These are phyloP conservation scores for Oryzias javanicus DNA, from an alignment of 2,113 vertebrate genomes.

Conservation along the genomic window DNA sequence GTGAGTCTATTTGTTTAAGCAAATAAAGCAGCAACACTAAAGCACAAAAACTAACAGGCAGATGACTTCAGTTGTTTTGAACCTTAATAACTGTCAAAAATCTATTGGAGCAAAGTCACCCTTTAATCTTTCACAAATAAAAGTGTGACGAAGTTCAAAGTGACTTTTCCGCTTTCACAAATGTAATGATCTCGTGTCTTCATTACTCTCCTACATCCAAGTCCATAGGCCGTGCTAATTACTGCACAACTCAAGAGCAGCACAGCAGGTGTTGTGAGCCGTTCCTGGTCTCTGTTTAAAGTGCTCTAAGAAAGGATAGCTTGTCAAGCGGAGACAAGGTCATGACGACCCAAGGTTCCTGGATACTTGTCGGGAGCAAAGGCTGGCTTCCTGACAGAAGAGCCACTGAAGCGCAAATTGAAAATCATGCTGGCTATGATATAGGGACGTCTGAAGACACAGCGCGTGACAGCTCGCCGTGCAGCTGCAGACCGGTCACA, in stretches of 20 bases:
- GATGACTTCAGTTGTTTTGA: too few species aligned
- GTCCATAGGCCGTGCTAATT: not conserved
- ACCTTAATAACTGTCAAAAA: too few species aligned
- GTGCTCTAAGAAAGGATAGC: not conserved
- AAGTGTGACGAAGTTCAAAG: too few species aligned
- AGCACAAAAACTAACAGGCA: too few species aligned
- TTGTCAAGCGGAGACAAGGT: not conserved
- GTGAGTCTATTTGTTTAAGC: too few species aligned
- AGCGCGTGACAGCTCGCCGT: not conserved
- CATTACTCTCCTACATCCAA: too few species aligned
- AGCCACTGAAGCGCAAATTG: not conserved
- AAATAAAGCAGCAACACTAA: too few species aligned
- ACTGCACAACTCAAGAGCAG: not conserved
- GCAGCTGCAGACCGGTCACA: not conserved
- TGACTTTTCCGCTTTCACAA: too few species aligned
- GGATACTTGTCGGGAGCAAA: not conserved
- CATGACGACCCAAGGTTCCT: not conserved
- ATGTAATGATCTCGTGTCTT: too few species aligned
- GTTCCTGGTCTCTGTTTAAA: not conserved
- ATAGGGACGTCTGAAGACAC: not conserved
- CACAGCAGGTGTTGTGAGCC: not conserved
- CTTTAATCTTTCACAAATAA: too few species aligned
- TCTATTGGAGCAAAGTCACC: too few species aligned
- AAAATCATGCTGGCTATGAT: slow-evolving; percentile 1
- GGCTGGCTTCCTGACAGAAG: not conserved